These are phyloP conservation scores for Datnioides undecimradiatus DNA, from an alignment of 2,113 vertebrate species.

Conservation along the genomic window DNA sequence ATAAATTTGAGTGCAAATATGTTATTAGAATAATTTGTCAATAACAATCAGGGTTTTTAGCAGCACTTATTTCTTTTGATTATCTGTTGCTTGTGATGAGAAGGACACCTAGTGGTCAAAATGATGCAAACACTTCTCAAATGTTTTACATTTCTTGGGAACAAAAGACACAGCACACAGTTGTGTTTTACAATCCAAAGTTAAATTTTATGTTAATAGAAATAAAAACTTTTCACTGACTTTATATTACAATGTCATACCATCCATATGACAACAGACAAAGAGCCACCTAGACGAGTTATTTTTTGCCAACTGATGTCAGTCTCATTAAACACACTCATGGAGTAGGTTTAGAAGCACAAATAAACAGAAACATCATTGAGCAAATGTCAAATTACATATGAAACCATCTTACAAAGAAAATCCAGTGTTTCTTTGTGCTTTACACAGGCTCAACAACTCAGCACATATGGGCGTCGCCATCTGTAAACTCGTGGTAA, in stretches of 20 bases:
- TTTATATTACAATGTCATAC: constrained; percentile 77
- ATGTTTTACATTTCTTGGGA: background rate
- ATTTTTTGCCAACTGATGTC: constrained; percentile 45
- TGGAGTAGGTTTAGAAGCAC: constrained; percentile 71
- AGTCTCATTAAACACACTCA: constrained; percentile 64
- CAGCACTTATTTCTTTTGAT: background rate
- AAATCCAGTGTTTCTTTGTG: constrained; percentile 60
- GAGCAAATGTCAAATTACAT: constrained; percentile 65
- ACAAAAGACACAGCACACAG: constrained; percentile 22
- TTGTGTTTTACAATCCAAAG: constrained; percentile 79
- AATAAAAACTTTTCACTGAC: constrained; percentile 73
- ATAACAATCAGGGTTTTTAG: background rate
- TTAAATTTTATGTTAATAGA: constrained; percentile 80
- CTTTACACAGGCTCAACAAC: constrained; percentile 65
- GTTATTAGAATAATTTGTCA: background rate
- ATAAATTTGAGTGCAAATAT: background rate
- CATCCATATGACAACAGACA: constrained; percentile 68
- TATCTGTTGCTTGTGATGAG: background rate
- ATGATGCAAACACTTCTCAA: background rate
- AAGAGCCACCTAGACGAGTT: constrained; percentile 52
- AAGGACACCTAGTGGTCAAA: constrained; percentile 74
- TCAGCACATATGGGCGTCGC: constrained; percentile 53
- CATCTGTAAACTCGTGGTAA: constrained; percentile 15
- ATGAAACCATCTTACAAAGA: constrained; percentile 59
- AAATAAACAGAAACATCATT: constrained; percentile 60